Evolutionary conservation across 2,113 vertebrate species (phyloP).

Genomic region (Podilymbus podiceps): DNA sequence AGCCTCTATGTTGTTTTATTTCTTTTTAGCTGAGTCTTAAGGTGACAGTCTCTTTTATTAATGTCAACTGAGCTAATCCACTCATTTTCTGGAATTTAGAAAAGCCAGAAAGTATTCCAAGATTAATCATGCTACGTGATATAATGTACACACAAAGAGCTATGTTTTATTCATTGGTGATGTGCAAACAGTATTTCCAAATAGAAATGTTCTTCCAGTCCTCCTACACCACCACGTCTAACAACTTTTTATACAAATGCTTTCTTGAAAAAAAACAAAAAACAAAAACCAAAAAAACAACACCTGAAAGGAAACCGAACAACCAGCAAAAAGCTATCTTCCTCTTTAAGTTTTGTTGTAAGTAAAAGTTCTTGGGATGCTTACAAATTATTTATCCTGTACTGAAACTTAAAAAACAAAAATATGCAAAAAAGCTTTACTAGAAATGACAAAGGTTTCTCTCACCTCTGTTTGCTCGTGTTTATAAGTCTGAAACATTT

Average conservation of each 20-base stretch:
- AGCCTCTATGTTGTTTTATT: not conserved
- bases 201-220: not conserved
- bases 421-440: not conserved
- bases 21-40: not conserved
- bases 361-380: not conserved
- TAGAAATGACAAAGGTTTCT: not conserved
- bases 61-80: not conserved
- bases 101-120: not conserved
- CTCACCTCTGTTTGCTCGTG: not conserved
- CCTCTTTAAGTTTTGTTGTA: not conserved
- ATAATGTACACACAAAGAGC: not conserved
- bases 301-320: no score
- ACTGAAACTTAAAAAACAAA: not conserved
- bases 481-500: not conserved
- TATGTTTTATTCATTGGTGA: conserved; percentile 6
- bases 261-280: not conserved
- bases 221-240: not conserved
- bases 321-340: not conserved
- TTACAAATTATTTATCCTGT: not conserved
- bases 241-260: not conserved
- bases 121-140: not conserved
- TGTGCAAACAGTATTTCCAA: conserved; percentile 6
- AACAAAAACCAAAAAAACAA: accelerated
- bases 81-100: not conserved
- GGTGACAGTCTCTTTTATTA: not conserved